These are phyloP conservation scores for Cliona cf. orientalis DNA, from an alignment of 37 sponge, comb jelly and placozoan genomes.

Conservation along the genomic window DNA sequence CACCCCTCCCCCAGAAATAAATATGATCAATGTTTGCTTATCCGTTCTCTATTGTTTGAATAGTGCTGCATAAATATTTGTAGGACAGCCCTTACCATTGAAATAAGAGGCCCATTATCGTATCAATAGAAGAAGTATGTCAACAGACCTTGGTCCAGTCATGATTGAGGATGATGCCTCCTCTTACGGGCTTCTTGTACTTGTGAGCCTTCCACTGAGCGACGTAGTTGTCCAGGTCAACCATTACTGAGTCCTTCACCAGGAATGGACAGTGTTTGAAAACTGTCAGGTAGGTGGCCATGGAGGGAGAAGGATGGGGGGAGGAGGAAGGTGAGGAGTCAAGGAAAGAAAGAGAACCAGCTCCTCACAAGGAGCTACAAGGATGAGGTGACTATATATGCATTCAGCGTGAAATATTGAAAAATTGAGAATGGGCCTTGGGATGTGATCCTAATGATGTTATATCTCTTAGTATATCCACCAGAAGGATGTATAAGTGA, in stretches of 20 bases:
- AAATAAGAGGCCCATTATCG: no score
- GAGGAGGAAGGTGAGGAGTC: background rate
- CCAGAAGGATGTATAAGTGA: no score
- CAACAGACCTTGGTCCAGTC: conserved; percentile 58
- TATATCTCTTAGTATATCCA: no score
- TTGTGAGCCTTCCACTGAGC: conserved; percentile 75
- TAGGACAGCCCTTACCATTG: no score
- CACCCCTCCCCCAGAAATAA: background rate
- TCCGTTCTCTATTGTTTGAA: background rate
- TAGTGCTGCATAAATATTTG: background rate
- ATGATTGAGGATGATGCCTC: conserved; percentile 85
- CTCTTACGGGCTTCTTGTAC: conserved; percentile 70
- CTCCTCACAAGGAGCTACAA: no score
- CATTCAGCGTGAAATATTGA: no score
- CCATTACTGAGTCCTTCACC: background rate
- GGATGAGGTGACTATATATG: no score
- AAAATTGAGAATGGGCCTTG: no score
- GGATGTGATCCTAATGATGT: no score
- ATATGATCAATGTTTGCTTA: background rate
- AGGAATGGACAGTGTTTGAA: conserved; percentile 68
- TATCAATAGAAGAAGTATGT: no score
- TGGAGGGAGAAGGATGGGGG: background rate
- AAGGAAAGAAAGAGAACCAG: background rate
- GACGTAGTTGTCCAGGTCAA: conserved; percentile 52
- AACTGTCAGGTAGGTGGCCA: no score